These are phyloP conservation scores for Oryzias celebensis DNA, from an alignment of 2,113 vertebrate species.

Conservation along the genomic window DNA sequence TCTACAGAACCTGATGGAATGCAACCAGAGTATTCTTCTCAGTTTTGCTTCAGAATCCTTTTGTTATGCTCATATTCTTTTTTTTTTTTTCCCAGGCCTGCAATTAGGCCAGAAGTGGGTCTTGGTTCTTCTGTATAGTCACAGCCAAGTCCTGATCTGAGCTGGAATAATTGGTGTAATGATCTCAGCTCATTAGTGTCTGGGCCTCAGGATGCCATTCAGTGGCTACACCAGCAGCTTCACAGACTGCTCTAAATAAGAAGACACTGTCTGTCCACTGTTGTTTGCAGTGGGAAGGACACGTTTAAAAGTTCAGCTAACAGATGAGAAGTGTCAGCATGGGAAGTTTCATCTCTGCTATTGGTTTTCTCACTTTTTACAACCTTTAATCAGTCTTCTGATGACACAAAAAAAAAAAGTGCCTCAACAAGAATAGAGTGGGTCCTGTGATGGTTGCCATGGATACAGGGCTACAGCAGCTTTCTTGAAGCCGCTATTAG, in stretches of 20 bases:
- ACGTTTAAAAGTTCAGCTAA: slow-evolving; percentile 47
- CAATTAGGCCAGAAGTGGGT: slow-evolving; percentile 65
- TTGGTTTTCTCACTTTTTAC: slow-evolving; percentile 53
- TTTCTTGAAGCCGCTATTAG: slow-evolving; percentile 44
- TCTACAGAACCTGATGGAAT: slow-evolving; percentile 53
- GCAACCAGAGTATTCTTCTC: slow-evolving; percentile 34
- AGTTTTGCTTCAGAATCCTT: slow-evolving; percentile 51
- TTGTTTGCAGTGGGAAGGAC: slow-evolving; percentile 48
- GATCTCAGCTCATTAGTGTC: slow-evolving; percentile 69
- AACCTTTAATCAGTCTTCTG: slow-evolving; percentile 59
- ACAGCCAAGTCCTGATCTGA: slow-evolving; percentile 72
- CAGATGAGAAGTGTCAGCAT: slow-evolving; percentile 45
- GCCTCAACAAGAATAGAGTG: slow-evolving; percentile 52
- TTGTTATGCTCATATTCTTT: slow-evolving; percentile 49
- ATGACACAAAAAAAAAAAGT: slow-evolving; percentile 60
- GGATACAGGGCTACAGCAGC: slow-evolving; percentile 61
- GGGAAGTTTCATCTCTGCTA: slow-evolving; percentile 36
- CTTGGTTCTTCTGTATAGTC: slow-evolving; percentile 43
- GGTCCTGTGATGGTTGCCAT: slow-evolving; percentile 70
- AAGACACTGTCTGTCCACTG: slow-evolving; percentile 50
- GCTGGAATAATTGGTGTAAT: slow-evolving; percentile 75
- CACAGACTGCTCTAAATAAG: slow-evolving; percentile 45
- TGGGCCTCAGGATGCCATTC: slow-evolving; percentile 58
- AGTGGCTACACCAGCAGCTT: slow-evolving; percentile 45
- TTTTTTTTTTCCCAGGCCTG: slow-evolving; percentile 49